Evolutionary conservation across 2,113 vertebrate species (phyloP).

Genomic region (Donacobius atricapilla): DNA sequence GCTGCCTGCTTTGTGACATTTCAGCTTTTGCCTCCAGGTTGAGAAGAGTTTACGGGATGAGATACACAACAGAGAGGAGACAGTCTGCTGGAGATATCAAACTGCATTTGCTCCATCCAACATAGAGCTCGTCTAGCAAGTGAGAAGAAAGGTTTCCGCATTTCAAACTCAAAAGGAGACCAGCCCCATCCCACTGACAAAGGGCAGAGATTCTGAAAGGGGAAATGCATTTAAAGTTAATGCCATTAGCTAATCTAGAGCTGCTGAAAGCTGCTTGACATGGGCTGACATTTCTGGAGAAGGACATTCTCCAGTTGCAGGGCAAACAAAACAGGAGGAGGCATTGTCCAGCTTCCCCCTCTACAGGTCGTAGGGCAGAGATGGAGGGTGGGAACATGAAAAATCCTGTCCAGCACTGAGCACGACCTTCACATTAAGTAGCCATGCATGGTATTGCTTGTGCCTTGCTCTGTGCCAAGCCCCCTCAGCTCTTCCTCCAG

Average conservation of each 20-base stretch:
- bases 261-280: conserved; percentile 18
- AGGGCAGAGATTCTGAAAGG: background rate
- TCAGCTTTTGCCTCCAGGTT: conserved; percentile 55
- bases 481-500: background rate
- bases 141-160: background rate
- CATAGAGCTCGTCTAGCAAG: background rate
- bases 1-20: conserved; percentile 57
- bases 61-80: conserved; percentile 25
- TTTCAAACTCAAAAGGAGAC: background rate
- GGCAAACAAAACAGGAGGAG: background rate
- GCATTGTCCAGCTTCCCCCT: background rate
- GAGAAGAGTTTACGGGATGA: background rate
- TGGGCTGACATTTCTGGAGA: background rate
- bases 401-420: background rate
- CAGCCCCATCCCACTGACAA: background rate
- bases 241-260: background rate
- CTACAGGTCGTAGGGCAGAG: background rate
- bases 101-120: background rate
- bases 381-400: background rate
- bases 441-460: rapidly evolving
- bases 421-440: background rate
- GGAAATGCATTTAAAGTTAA: conserved; percentile 22
- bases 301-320: background rate
- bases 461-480: background rate
- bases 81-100: conserved; percentile 47